Conservation (phyloP, 2,113 vertebrate species). For the Myotis lucifugus region DNA sequence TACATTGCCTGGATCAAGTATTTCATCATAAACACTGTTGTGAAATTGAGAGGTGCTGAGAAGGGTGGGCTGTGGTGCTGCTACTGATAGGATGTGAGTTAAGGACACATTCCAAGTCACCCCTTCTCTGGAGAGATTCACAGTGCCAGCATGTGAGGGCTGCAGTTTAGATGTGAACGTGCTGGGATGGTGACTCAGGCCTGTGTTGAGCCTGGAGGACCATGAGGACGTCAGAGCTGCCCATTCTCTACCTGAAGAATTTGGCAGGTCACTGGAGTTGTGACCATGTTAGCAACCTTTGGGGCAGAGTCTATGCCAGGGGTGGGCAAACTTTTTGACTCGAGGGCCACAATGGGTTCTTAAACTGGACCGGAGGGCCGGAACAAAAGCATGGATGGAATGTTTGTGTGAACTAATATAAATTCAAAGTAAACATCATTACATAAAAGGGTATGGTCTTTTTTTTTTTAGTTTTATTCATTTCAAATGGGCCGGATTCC, state of each 20-base stretch:
- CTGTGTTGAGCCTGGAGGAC: background rate
- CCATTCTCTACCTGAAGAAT: background rate
- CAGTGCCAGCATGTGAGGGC: background rate
- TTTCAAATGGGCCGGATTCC: too few relatives aligned
- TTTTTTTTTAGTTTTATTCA: too few relatives aligned
- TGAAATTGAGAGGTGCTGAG: background rate
- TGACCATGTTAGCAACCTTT: background rate
- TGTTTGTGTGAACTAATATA: too few relatives aligned
- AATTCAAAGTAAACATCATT: too few relatives aligned
- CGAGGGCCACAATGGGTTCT: too few relatives aligned
- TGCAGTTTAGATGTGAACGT: too few relatives aligned
- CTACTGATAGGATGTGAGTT: background rate
- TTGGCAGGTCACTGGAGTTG: background rate
- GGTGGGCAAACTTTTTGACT: too few relatives aligned
- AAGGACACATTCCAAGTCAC: background rate
- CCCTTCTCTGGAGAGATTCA: background rate
- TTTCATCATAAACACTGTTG: background rate
- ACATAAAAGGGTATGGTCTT: too few relatives aligned
- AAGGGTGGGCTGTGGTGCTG: background rate
- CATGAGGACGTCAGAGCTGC: background rate
- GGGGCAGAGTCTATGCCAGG: background rate
- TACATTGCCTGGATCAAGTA: background rate
- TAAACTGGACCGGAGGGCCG: too few relatives aligned
- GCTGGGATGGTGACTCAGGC: background rate
- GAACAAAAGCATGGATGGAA: too few relatives aligned